Evolutionary conservation across 2,113 vertebrate genomes (phyloP).

Genomic region (Laticauda colubrina): DNA sequence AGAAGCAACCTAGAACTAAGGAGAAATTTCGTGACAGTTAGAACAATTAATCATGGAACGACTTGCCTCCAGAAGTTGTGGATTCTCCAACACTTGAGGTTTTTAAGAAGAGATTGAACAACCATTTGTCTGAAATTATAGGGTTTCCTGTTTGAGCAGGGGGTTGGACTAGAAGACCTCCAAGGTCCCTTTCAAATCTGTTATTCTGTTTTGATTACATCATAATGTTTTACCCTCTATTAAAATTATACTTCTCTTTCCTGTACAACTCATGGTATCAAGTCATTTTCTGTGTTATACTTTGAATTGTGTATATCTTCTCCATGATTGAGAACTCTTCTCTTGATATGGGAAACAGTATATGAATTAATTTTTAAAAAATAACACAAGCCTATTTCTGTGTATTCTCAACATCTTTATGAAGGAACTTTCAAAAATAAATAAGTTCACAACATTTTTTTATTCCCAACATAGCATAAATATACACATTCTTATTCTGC

Average conservation of each 20-base stretch:
- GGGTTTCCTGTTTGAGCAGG: not conserved
- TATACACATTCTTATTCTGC: constrained; percentile 53
- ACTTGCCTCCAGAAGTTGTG: not conserved
- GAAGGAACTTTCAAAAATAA: constrained; percentile 42
- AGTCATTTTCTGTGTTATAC: not conserved
- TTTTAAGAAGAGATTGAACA: not conserved
- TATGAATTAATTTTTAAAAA: not conserved
- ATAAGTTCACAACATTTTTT: constrained; percentile 49
- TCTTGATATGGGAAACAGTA: not conserved
- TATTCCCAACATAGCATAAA: constrained; percentile 45
- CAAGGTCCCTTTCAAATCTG: not conserved
- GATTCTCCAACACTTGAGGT: not conserved
- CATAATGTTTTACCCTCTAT: not conserved
- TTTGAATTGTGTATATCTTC: not conserved
- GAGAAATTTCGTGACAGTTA: not conserved
- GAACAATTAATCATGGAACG: not conserved
- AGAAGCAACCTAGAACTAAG: not conserved
- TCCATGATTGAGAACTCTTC: not conserved
- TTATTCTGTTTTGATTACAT: not conserved
- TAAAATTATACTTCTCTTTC: not conserved
- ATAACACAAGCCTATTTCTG: constrained; percentile 51
- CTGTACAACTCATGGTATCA: not conserved
- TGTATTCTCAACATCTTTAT: constrained; percentile 21
- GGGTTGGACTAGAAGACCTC: not conserved
- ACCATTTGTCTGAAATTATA: not conserved